Evolutionary conservation across 2,888 invertebrate genomes (phyloP).

Genomic region (Melinopterus prodromus): DNA sequence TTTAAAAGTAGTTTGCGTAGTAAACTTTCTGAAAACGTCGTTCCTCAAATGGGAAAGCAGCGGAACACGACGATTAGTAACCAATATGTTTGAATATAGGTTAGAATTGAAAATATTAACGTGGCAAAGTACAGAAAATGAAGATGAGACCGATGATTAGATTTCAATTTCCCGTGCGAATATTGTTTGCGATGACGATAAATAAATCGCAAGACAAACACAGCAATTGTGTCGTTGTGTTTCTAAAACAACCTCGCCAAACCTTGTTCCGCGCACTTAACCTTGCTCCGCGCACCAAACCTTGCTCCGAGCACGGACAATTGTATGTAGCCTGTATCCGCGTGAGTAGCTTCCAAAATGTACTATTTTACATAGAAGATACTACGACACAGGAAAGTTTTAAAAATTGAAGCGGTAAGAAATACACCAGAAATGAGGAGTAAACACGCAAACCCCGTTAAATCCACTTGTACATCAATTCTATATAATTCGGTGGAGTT

Average conservation of each 20-base stretch:
- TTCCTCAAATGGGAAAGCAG: conserved; percentile 38
- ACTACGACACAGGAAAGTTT: conserved; percentile 6
- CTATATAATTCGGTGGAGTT: background rate
- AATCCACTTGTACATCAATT: background rate
- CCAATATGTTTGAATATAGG: background rate
- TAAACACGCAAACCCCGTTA: background rate
- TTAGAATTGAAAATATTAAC: conserved; percentile 15
- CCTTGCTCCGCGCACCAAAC: no score
- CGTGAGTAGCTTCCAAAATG: conserved; percentile 22
- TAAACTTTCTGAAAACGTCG: conserved; percentile 40
- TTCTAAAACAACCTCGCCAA: conserved; percentile 36
- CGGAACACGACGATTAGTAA: conserved; percentile 28
- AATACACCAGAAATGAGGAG: no score
- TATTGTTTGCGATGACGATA: conserved; percentile 44
- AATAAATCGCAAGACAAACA: conserved; percentile 45
- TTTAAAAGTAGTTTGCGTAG: conserved; percentile 34
- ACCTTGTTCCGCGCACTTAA: no score
- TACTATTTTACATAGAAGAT: conserved; percentile 12
- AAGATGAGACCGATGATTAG: conserved; percentile 28
- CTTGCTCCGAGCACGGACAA: conserved; percentile 44
- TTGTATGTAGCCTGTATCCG: conserved; percentile 42
- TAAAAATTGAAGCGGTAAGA: no score
- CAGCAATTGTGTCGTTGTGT: conserved; percentile 38
- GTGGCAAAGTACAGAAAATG: conserved; percentile 32
- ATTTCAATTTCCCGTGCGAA: conserved; percentile 41